Evolutionary conservation across 2,797 vertebrate species (phyloP).

Genomic region (Aulostomus chinensis): DNA sequence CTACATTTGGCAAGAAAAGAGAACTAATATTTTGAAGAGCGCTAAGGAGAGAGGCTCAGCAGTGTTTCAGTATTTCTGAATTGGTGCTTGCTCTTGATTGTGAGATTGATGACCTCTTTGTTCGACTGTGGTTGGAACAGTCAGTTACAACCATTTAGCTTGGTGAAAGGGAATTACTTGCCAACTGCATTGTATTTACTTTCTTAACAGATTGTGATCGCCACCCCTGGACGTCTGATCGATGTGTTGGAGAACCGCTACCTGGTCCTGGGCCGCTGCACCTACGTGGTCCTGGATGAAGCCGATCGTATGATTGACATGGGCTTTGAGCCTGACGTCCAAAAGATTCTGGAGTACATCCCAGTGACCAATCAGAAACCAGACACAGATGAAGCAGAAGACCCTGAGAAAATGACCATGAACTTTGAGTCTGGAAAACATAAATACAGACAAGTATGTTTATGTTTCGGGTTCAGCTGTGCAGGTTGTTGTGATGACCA

Average conservation of each 20-base stretch:
- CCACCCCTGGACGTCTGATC: conserved; percentile 94
- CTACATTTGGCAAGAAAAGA: too few relatives aligned
- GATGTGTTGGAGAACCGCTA: conserved; percentile 98
- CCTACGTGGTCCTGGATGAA: conserved; percentile 96
- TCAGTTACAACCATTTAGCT: too few relatives aligned
- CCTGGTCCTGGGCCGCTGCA: conserved; percentile 95
- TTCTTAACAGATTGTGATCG: conserved; percentile 89
- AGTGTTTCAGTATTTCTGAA: too few relatives aligned
- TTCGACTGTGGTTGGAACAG: too few relatives aligned
- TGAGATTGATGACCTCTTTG: too few relatives aligned
- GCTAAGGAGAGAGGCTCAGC: too few relatives aligned
- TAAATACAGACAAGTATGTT: conserved; percentile 94
- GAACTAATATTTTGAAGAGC: too few relatives aligned
- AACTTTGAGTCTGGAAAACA: conserved; percentile 98
- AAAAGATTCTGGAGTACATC: conserved; percentile 98
- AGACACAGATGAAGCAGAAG: conserved; percentile 96
- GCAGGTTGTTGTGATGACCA: not conserved
- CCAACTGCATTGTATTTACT: conserved; percentile 1
- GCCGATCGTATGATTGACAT: conserved; percentile 99
- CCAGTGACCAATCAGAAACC: conserved; percentile 98
- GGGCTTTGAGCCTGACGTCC: conserved; percentile 98
- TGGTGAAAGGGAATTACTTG: too few relatives aligned
- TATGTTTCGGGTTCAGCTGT: not conserved
- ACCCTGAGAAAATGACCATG: conserved; percentile 96
- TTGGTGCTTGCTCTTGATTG: too few relatives aligned